phyloP scores from a whole-genome alignment of 2,888 invertebrate genomes.

The Cataglyphis cursor region DNA sequence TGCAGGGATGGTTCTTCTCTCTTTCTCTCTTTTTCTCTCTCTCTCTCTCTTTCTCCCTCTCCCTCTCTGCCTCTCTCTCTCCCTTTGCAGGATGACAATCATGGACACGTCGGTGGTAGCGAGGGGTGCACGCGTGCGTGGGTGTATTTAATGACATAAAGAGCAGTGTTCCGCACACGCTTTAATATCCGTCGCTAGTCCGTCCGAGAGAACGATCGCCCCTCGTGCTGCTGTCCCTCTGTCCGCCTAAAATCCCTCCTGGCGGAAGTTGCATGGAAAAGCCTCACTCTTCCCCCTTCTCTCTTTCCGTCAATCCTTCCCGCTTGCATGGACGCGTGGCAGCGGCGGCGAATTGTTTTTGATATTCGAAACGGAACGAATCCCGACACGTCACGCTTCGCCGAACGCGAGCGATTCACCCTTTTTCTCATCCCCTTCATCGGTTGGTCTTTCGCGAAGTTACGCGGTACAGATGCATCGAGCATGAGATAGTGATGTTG shows the following conservation, averaged over 20 bases:
- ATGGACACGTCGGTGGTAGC: constrained; percentile 25
- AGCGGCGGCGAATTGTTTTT: constrained; percentile 79
- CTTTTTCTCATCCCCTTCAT: constrained; percentile 39
- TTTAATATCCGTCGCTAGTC: constrained; percentile 81
- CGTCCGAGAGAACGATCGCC: constrained; percentile 63
- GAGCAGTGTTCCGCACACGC: constrained; percentile 78
- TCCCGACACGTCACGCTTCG: constrained; percentile 65
- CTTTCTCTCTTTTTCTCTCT: too few relatives aligned
- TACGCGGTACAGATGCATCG: constrained; percentile 20
- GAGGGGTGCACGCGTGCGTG: constrained; percentile 42
- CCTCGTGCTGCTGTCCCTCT: constrained; percentile 44
- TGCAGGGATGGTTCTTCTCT: constrained; percentile 35
- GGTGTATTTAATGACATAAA: constrained; percentile 74
- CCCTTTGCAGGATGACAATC: constrained; percentile 18
- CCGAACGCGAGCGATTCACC: constrained; percentile 59
- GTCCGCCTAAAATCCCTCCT: constrained; percentile 62
- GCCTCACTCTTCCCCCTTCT: background rate
- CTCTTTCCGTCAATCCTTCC: constrained; percentile 74
- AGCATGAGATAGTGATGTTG: constrained; percentile 23
- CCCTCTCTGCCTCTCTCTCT: background rate
- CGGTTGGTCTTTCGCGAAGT: constrained; percentile 22
- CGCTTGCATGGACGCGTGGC: constrained; percentile 69
- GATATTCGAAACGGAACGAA: constrained; percentile 82
- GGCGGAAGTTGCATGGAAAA: constrained; percentile 47
- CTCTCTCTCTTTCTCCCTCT: background rate